Evolutionary conservation across 1,140 invertebrate species (phyloP).

Genomic region (Drosophila bocqueti): DNA sequence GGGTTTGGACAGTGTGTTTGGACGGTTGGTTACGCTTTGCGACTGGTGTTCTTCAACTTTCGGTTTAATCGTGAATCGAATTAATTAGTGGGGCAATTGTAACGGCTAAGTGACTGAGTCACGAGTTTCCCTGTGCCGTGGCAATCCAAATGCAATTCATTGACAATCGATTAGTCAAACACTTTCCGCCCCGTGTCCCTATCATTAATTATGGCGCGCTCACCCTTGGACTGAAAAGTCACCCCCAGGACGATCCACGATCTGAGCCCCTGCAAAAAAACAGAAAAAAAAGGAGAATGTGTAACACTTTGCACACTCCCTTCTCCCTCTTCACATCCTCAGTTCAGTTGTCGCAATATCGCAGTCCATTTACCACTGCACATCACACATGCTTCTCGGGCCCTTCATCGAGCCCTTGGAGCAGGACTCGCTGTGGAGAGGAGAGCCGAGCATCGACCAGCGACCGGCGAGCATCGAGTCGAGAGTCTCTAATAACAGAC

Average conservation of each 20-base stretch:
- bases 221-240: constrained; percentile 22
- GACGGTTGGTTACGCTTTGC: constrained; percentile 17
- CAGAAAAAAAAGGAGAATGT: neutral
- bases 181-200: constrained; percentile 66
- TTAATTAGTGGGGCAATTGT: constrained; percentile 71
- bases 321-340: neutral
- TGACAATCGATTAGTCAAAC: constrained; percentile 82
- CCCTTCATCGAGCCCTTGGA: constrained; percentile 49
- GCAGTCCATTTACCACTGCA: constrained; percentile 45
- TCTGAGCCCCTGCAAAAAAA: constrained; percentile 35
- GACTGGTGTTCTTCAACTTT: constrained; percentile 41
- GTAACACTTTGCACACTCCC: constrained; percentile 26
- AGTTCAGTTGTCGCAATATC: constrained; percentile 40
- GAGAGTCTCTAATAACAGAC: constrained; percentile 75
- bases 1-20: constrained; percentile 1
- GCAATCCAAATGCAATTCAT: constrained; percentile 78
- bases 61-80: constrained; percentile 71
- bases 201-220: constrained; percentile 66
- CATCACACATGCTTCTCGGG: constrained; percentile 47
- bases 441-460: constrained; percentile 5
- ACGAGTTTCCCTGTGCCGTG: constrained; percentile 24
- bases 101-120: constrained; percentile 73
- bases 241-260: constrained; percentile 49
- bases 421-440: constrained; percentile 30
- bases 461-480: constrained; percentile 1